phyloP scores from a whole-genome alignment of 1,140 invertebrate genomes.

The Macrocentrus cingulum region DNA sequence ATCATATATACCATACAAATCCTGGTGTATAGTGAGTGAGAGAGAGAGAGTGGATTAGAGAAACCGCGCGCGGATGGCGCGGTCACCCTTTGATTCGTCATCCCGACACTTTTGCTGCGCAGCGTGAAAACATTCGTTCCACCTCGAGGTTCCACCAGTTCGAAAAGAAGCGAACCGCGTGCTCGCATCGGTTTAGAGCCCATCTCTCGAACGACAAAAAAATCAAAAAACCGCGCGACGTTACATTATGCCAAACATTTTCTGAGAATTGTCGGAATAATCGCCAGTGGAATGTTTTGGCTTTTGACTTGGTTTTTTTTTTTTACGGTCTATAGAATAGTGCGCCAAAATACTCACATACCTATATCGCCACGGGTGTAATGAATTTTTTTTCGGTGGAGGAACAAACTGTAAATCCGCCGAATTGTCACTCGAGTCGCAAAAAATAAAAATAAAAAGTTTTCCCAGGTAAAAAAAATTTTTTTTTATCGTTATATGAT shows the following conservation, averaged over 20 bases:
- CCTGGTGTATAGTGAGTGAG: not conserved
- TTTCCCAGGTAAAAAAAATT: too few species aligned
- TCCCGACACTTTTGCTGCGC: slow-evolving; percentile 8
- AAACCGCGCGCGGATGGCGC: not conserved
- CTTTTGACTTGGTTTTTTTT: not conserved
- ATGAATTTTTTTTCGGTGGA: too few species aligned
- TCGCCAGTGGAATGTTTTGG: slow-evolving; percentile 13
- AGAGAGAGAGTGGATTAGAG: too few species aligned
- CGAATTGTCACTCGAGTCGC: too few species aligned
- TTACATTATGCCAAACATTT: slow-evolving; percentile 17
- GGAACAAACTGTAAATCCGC: too few species aligned
- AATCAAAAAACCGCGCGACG: not conserved
- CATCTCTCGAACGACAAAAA: not conserved
- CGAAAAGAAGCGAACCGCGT: not conserved
- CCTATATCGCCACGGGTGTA: too few species aligned
- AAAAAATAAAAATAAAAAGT: too few species aligned
- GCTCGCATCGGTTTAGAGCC: too few species aligned
- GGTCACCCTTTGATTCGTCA: slow-evolving; percentile 11
- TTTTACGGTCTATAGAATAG: not conserved
- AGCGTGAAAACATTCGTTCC: slow-evolving; percentile 25
- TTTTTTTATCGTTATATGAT: too few species aligned
- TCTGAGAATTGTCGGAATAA: slow-evolving; percentile 20
- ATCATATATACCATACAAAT: not conserved
- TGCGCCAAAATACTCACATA: too few species aligned
- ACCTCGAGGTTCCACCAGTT: not conserved